Evolutionary conservation across 1,140 invertebrate genomes (phyloP).

Genomic region (Panagrolaimus sp.): DNA sequence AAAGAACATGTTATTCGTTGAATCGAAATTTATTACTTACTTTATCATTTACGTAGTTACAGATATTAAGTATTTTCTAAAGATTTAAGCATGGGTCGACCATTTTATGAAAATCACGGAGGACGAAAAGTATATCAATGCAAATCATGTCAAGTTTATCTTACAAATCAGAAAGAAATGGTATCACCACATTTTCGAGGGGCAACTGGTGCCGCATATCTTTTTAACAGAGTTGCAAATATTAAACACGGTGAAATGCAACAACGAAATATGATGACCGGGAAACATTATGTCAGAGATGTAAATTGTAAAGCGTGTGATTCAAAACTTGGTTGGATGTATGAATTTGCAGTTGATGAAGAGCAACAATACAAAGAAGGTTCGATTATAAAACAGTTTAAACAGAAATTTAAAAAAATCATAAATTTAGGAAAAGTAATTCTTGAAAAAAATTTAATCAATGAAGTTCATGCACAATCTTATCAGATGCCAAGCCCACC

Average conservation of each 20-base stretch:
- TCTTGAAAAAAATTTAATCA: conserved; percentile 13
- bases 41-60: too few relatives aligned
- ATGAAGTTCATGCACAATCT: neutral
- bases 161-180: conserved; percentile 41
- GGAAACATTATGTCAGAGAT: conserved; percentile 50
- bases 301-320: conserved; percentile 44
- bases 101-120: conserved; percentile 39
- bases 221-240: conserved; percentile 50
- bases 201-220: conserved; percentile 48
- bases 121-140: conserved; percentile 33
- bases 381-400: conserved; percentile 14
- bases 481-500: too few relatives aligned
- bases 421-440: conserved; percentile 13
- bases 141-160: conserved; percentile 33
- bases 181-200: conserved; percentile 45
- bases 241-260: conserved; percentile 32
- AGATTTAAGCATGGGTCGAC: conserved; percentile 30
- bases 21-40: too few relatives aligned
- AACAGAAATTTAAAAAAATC: neutral
- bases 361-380: conserved; percentile 53
- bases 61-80: too few relatives aligned
- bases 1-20: too few relatives aligned
- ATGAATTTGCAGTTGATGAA: conserved; percentile 53
- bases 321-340: conserved; percentile 53
- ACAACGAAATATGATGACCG: conserved; percentile 44